Conservation (phyloP, 2,888 invertebrate species). For the Myopa tessellatipennis region DNA sequence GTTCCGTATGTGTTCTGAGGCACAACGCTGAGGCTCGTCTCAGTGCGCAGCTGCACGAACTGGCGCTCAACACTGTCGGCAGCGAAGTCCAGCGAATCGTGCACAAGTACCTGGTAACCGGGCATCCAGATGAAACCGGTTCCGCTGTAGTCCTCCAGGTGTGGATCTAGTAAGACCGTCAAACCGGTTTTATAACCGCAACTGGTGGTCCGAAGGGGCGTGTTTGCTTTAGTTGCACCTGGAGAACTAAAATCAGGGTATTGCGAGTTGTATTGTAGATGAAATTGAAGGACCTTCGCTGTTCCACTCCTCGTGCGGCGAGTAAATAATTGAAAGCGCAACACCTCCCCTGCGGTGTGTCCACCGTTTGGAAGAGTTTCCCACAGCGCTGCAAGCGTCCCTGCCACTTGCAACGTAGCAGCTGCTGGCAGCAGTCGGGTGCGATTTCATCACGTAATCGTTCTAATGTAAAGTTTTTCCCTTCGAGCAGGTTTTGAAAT, state of each 20-base stretch:
- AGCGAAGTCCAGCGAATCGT: conserved; percentile 73
- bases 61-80: conserved; percentile 71
- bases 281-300: not conserved
- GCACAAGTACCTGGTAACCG: conserved; percentile 74
- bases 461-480: conserved; percentile 51
- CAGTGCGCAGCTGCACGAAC: conserved; percentile 69
- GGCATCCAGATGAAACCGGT: conserved; percentile 69
- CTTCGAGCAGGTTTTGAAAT: conserved; percentile 49
- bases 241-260: too few species aligned
- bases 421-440: conserved; percentile 70
- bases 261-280: too few species aligned
- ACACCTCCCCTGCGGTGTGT: conserved; percentile 71
- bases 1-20: conserved; percentile 74
- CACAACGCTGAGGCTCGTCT: conserved; percentile 72
- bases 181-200: conserved; percentile 76
- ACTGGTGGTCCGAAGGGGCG: conserved; percentile 69
- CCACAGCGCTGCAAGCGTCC: conserved; percentile 70
- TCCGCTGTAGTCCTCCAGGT: conserved; percentile 73
- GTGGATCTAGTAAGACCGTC: conserved; percentile 70
- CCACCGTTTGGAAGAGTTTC: conserved; percentile 69
- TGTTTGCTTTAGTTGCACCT: too few species aligned
- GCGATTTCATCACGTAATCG: conserved; percentile 63
- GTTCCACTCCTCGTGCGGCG: not conserved
- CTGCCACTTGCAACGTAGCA: conserved; percentile 74
- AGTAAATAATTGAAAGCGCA: conserved; percentile 74